Evolutionary conservation across 23 tunicate genomes (phyloP).

Genomic region (Styela plicata): DNA sequence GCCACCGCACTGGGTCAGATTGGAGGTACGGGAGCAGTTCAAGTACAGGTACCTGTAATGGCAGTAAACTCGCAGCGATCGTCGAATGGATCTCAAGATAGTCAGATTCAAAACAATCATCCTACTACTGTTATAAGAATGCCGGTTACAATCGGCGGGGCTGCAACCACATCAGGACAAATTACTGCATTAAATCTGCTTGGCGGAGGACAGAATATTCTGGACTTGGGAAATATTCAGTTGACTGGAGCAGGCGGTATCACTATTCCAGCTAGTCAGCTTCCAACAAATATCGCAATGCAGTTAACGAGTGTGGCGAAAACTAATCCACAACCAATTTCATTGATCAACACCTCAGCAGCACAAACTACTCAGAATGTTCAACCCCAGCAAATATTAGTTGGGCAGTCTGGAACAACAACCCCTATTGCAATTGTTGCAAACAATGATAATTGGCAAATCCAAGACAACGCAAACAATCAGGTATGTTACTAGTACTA

Average conservation of each 20-base stretch:
- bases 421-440: constrained; percentile 65
- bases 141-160: constrained; percentile 46
- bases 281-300: constrained; percentile 63
- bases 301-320: constrained; percentile 65
- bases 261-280: constrained; percentile 47
- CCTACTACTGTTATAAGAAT: constrained; percentile 38
- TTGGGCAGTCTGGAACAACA: constrained; percentile 8
- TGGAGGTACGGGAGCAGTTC: constrained; percentile 19
- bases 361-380: neutral
- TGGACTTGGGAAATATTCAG: neutral
- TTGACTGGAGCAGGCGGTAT: constrained; percentile 34
- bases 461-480: neutral
- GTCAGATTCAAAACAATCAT: neutral
- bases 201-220: constrained; percentile 21
- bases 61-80: constrained; percentile 14
- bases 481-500: neutral
- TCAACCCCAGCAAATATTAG: constrained; percentile 11
- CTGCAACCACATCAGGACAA: constrained; percentile 38
- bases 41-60: constrained; percentile 40
- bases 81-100: neutral
- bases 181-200: constrained; percentile 51
- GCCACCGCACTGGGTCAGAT: constrained; percentile 23
- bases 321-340: constrained; percentile 17
- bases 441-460: constrained; percentile 44
- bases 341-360: neutral